Evolutionary conservation across 2,113 vertebrate species (phyloP).

Genomic region (Phocoena sinus): DNA sequence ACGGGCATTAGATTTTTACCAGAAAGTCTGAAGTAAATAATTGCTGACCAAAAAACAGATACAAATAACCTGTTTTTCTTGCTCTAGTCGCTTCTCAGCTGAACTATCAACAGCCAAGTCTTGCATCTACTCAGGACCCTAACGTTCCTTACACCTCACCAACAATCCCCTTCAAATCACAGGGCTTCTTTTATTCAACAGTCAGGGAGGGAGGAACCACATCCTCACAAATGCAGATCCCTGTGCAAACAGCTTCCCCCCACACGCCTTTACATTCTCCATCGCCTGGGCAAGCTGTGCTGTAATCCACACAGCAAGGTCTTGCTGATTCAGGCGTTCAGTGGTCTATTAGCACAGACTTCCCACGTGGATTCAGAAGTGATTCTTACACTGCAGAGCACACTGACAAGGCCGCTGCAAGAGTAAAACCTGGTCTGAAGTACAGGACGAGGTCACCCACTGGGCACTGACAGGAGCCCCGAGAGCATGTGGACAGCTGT

Average conservation of each 20-base stretch:
- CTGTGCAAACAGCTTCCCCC: conserved; percentile 86
- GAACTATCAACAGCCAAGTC: conserved; percentile 43
- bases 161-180: conserved; percentile 14
- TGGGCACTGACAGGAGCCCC: conserved; percentile 51
- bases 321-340: conserved; percentile 66
- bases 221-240: conserved; percentile 85
- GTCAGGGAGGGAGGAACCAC: background rate
- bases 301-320: conserved; percentile 59
- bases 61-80: background rate
- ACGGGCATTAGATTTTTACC: background rate
- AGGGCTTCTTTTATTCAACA: background rate
- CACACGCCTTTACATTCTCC: conserved; percentile 83
- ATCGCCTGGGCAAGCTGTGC: conserved; percentile 65
- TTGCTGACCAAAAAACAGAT: background rate
- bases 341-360: conserved; percentile 64
- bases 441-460: background rate
- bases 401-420: conserved; percentile 1
- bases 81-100: background rate
- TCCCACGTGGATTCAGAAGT: conserved; percentile 69
- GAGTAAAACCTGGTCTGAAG: background rate
- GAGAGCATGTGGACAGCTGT: conserved; percentile 73
- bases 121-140: conserved; percentile 62
- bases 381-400: conserved; percentile 30
- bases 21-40: background rate
- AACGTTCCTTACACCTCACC: background rate